Conservation (phyloP, 2,113 vertebrate species). For the Oreotragus oreotragus region DNA sequence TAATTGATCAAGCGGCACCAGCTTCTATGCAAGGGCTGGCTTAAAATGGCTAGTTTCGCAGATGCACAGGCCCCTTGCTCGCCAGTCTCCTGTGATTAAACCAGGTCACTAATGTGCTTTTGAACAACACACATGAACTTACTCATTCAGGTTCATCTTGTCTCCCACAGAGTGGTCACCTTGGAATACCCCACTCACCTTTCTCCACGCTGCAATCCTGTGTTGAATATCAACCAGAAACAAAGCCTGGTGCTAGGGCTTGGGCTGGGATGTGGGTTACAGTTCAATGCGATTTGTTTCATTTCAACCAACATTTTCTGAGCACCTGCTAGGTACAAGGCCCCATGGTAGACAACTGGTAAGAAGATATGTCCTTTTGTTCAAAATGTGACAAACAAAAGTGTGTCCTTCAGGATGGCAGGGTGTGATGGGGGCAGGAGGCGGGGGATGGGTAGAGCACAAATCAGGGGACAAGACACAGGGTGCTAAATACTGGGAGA, state of each 20-base stretch:
- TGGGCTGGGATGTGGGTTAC: rapidly evolving
- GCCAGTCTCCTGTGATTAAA: conserved; percentile 52
- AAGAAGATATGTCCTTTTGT: not conserved
- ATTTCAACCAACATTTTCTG: not conserved
- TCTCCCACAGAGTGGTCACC: not conserved
- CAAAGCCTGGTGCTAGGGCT: not conserved
- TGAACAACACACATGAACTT: not conserved
- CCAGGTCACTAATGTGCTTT: conserved; percentile 7
- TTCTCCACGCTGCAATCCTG: not conserved
- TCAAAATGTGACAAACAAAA: not conserved
- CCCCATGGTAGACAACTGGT: not conserved
- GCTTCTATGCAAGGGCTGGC: not conserved
- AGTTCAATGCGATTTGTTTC: not conserved
- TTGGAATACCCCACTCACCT: not conserved
- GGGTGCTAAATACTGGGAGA: not conserved
- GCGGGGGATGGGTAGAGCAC: too few relatives aligned
- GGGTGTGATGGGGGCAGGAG: not conserved
- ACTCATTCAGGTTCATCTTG: not conserved
- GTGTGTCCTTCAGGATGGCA: too few relatives aligned
- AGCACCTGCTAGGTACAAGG: not conserved
- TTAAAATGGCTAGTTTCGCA: conserved; percentile 31
- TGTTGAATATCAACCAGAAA: not conserved
- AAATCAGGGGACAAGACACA: not conserved
- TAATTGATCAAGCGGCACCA: conserved; percentile 41
- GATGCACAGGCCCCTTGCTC: not conserved